Percentiles rank a stretch among this genome's conserved stretches.
Evolutionary conservation across 2,797 vertebrate species (phyloP).

Genomic region (Trachurus trachurus): DNA sequence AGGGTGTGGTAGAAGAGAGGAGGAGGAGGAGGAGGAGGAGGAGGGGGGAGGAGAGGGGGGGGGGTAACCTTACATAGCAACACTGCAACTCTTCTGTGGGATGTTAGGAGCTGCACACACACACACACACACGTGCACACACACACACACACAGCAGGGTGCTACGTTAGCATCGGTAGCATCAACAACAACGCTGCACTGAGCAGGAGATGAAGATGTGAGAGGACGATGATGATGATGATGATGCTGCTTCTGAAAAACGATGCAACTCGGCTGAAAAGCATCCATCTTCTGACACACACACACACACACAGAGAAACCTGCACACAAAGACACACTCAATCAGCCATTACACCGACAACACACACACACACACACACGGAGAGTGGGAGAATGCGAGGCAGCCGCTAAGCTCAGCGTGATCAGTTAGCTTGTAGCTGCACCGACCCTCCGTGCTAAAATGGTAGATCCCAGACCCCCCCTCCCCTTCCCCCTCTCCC

Average conservation of each 20-base stretch:
- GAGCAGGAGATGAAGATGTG: neutral
- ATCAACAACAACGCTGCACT: slow-evolving; percentile 14
- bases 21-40: neutral
- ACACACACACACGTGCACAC: slow-evolving; percentile 15
- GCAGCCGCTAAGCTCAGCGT: slow-evolving; percentile 55
- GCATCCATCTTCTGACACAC: slow-evolving; percentile 67
- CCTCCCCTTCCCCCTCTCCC: no score
- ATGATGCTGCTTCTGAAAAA: slow-evolving; percentile 36
- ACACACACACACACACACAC: slow-evolving; percentile 7
- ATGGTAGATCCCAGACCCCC: slow-evolving; percentile 78
- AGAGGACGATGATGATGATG: slow-evolving; percentile 19
- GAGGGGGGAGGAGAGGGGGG: neutral
- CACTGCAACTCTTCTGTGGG: slow-evolving; percentile 33
- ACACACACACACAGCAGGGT: slow-evolving; percentile 4
- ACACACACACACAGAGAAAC: slow-evolving; percentile 14
- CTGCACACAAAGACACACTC: slow-evolving; percentile 36
- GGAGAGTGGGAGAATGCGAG: slow-evolving; percentile 49
- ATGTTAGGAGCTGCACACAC: slow-evolving; percentile 17
- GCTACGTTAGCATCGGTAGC: slow-evolving; percentile 35
- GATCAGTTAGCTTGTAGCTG: slow-evolving; percentile 66
- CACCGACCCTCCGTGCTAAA: slow-evolving; percentile 75
- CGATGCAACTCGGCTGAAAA: slow-evolving; percentile 49
- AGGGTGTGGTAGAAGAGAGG: slow-evolving; percentile 23
- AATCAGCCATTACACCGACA: slow-evolving; percentile 10
- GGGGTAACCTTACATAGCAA: slow-evolving; percentile 21